Evolutionary conservation across 2,113 vertebrate genomes (phyloP).

Genomic region (Nyctereutes procyonoides): DNA sequence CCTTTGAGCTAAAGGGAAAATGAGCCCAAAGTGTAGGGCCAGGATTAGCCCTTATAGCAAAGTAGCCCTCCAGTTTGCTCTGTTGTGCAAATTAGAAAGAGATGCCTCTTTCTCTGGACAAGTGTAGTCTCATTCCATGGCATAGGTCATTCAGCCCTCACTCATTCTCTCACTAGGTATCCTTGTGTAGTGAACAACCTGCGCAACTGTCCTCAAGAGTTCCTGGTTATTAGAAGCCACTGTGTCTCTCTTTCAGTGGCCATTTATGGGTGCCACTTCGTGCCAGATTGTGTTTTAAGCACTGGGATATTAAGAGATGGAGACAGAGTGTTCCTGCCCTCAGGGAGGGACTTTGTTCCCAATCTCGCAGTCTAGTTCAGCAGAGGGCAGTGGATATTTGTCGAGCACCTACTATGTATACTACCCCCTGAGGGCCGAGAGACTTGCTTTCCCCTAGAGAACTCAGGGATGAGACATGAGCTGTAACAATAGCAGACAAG

Average conservation of each 20-base stretch:
- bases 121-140: background rate
- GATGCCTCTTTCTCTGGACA: background rate
- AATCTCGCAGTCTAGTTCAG: background rate
- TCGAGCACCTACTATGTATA: background rate
- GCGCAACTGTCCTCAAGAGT: background rate
- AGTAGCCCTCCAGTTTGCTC: background rate
- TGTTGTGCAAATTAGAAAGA: background rate
- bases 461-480: background rate
- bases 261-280: background rate
- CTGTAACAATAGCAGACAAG: background rate
- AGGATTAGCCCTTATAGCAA: background rate
- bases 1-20: background rate
- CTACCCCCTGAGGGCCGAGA: background rate
- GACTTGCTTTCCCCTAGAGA: too few species aligned
- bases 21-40: background rate
- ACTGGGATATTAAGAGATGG: background rate
- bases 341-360: background rate
- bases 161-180: background rate
- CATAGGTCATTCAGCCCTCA: accelerated
- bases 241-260: background rate
- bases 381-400: background rate
- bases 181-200: too few species aligned
- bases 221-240: background rate
- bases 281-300: background rate
- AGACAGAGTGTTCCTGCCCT: background rate